Base-by-base conservation (phyloP, 2,797 vertebrate genomes). In the Micropoecilia bifurca region DNA sequence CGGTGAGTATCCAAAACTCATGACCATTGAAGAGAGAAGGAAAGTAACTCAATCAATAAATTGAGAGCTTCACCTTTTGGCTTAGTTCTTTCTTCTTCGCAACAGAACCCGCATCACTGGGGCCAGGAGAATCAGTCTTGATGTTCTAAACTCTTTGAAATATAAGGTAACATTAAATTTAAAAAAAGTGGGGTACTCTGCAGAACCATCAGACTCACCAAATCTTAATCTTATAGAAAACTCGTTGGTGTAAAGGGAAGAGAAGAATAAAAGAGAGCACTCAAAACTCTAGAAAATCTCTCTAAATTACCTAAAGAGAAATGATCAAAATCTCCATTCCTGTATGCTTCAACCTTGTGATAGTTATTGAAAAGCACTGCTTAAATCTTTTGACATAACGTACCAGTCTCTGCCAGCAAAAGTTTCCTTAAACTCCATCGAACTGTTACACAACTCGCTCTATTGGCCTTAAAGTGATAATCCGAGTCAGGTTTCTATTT, bases 381-480 rank as follows among this genome's bases (percentile, higher is more conserved):
- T 36, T 63, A 7, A 7, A 63, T 18, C 39, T 33, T 61, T 16
- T 18, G 33, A 63, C 14, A 18, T 63, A 30, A 59, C 13, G 73
- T 66, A 68, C 69, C n/a, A 63, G 22, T 46, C 10, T 77, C 63
- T 33, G 73, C 46, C 71, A 28, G 10, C n/a, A 16, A 68, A 50
- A n/a, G 79, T 28, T 47, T 78, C 55, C 80, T 75, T 66, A n/a
- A 73, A 75, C 63, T 80, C 55, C 78, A 77, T 66, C 28, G 71
- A 78, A 75, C 55, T 66, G 55, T 84, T 85, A 78, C 75, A 84
- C 30, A 88, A 84, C 73, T 80, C 68, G 30, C 30, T 80, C 74
- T 59, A 30, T 53, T 66, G 69, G 33, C 76, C 72, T 81, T 72
- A 39, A 76, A 76, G 28, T 45, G 69, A 66, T 50, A 46, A 7